Evolutionary conservation across 2,888 invertebrate species (phyloP).

Genomic region (Plagodis dolabraria): DNA sequence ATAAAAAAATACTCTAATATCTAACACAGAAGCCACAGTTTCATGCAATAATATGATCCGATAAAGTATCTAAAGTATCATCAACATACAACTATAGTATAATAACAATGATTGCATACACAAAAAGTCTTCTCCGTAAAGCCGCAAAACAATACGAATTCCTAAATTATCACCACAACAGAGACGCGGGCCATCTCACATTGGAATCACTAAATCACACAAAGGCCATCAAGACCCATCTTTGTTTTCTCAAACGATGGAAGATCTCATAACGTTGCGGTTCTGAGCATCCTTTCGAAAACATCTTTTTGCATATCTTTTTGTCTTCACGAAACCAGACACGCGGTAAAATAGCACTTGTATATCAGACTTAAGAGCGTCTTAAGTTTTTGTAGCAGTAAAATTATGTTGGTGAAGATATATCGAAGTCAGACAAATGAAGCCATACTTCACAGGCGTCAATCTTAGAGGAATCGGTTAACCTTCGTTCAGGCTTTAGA

Average conservation of each 20-base stretch:
- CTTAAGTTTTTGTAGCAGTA: constrained; percentile 12
- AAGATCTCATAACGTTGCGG: constrained; percentile 77
- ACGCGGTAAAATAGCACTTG: constrained; percentile 41
- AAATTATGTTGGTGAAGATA: constrained; percentile 56
- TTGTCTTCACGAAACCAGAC: constrained; percentile 1
- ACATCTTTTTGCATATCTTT: constrained; percentile 38
- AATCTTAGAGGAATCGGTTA: constrained; percentile 73
- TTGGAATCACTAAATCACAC: constrained; percentile 71
- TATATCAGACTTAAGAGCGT: constrained; percentile 10
- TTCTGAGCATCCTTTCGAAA: constrained; percentile 66
- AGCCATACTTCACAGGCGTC: constrained; percentile 76
- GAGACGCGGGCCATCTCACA: constrained; percentile 43
- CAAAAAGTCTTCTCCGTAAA: neutral
- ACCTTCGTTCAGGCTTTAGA: constrained; percentile 65
- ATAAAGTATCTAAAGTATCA: too few species aligned
- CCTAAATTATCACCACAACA: constrained; percentile 42
- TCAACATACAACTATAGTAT: too few species aligned
- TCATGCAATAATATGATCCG: too few species aligned
- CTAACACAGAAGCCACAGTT: too few species aligned
- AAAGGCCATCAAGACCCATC: constrained; percentile 68
- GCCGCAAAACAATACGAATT: constrained; percentile 29
- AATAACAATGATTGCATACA: too few species aligned
- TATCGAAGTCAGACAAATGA: constrained; percentile 82
- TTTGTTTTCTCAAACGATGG: constrained; percentile 75
- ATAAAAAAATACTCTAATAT: too few species aligned